Conservation (phyloP, 1,140 invertebrate genomes). For the Formica exsecta region DNA sequence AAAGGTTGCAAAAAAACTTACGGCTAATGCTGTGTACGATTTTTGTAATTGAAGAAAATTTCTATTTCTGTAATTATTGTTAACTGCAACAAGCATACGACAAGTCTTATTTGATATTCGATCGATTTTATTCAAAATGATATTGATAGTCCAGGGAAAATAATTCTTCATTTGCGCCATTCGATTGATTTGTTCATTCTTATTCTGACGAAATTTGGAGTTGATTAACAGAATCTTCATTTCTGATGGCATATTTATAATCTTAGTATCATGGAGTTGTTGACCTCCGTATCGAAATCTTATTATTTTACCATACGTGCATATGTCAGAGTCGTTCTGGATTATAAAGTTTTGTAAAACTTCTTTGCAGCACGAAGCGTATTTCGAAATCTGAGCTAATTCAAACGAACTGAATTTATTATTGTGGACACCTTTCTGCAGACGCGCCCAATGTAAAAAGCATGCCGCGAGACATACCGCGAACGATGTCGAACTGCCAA, state of each 20-base stretch:
- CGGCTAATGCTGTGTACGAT: too few relatives aligned
- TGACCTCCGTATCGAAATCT: too few relatives aligned
- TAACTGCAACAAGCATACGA: too few relatives aligned
- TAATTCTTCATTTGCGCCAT: constrained; percentile 88
- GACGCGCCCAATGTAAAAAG: constrained; percentile 88
- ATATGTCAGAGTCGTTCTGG: too few relatives aligned
- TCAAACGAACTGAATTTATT: constrained; percentile 72
- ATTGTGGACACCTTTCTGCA: constrained; percentile 72
- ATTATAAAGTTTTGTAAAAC: constrained; percentile 71
- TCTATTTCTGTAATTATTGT: too few relatives aligned
- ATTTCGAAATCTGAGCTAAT: constrained; percentile 90
- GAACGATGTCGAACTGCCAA: constrained; percentile 97
- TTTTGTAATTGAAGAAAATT: background rate
- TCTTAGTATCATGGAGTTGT: too few relatives aligned
- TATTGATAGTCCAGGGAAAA: constrained; percentile 82
- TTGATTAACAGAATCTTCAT: constrained; percentile 93
- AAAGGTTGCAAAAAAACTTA: background rate
- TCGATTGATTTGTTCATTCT: constrained; percentile 91
- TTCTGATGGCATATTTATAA: constrained; percentile 19
- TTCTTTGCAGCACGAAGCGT: constrained; percentile 93
- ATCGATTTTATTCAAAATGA: too few relatives aligned
- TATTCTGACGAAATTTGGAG: constrained; percentile 94
- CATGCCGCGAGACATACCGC: constrained; percentile 92
- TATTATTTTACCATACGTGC: too few relatives aligned
- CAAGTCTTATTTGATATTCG: too few relatives aligned